These are phyloP conservation scores for Aromia moschata DNA, from an alignment of 2,888 invertebrate species.

Conservation along the genomic window DNA sequence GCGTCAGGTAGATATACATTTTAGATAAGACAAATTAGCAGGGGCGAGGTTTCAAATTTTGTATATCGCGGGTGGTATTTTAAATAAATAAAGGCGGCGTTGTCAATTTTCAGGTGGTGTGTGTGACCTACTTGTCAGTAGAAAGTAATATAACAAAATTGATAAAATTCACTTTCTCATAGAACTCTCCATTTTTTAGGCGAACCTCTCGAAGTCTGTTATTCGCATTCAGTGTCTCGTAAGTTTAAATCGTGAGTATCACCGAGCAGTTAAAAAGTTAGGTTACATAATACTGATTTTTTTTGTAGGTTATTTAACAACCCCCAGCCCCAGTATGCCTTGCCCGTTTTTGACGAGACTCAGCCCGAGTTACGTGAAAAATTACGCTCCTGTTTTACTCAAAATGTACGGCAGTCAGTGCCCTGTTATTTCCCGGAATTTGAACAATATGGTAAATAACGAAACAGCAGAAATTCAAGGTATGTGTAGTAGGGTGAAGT, in stretches of 20 bases:
- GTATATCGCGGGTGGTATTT: no score
- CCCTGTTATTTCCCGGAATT: slow-evolving; percentile 75
- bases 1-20: no score
- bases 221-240: background rate
- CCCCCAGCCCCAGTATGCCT: slow-evolving; percentile 73
- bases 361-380: slow-evolving; percentile 81
- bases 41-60: no score
- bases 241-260: slow-evolving; percentile 1
- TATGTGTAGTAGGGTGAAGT: no score
- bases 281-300: slow-evolving; percentile 23
- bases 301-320: slow-evolving; percentile 9
- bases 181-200: background rate
- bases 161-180: slow-evolving; percentile 17
- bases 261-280: background rate
- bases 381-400: slow-evolving; percentile 79
- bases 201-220: background rate
- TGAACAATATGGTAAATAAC: slow-evolving; percentile 48
- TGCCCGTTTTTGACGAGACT: slow-evolving; percentile 88
- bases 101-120: no score
- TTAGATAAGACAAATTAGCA: no score
- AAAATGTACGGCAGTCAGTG: slow-evolving; percentile 85
- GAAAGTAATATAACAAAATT: slow-evolving; percentile 15
- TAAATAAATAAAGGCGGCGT: no score
- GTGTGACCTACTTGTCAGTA: slow-evolving; percentile 17
- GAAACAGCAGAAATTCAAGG: slow-evolving; percentile 40